Evolutionary conservation across 2,888 invertebrate genomes (phyloP).

Genomic region (Conomelus anceps): DNA sequence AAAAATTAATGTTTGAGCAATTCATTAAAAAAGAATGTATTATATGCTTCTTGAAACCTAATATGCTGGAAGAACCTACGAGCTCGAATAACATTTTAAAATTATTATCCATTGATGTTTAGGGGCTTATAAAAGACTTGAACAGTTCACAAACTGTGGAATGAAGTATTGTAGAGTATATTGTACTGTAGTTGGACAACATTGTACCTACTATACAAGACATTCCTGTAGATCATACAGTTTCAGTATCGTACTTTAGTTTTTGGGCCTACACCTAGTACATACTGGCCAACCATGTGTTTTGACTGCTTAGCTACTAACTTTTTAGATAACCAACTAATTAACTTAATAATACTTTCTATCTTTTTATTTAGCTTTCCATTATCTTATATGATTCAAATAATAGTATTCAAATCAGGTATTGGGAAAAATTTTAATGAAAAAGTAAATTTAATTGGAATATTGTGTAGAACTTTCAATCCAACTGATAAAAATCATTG

Average conservation of each 20-base stretch:
- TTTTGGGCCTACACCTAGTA: background rate
- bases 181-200: background rate
- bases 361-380: background rate
- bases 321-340: background rate
- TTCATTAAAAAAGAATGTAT: no score
- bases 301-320: background rate
- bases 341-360: background rate
- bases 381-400: background rate
- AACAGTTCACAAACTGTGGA: background rate
- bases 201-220: background rate
- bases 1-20: no score
- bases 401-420: no score
- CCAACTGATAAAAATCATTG: no score
- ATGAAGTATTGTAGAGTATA: background rate
- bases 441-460: no score
- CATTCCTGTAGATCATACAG: background rate
- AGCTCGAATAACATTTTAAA: background rate
- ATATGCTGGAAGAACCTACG: background rate
- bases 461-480: no score
- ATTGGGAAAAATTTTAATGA: no score
- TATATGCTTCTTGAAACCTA: background rate
- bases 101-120: background rate
- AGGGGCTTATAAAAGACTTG: background rate
- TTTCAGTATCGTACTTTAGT: background rate
- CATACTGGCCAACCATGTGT: background rate